A percentile compares a stretch with the other conserved stretches of the same genome.
Conservation (phyloP, 2,888 invertebrate genomes). For the Helicoverpa assulta region DNA sequence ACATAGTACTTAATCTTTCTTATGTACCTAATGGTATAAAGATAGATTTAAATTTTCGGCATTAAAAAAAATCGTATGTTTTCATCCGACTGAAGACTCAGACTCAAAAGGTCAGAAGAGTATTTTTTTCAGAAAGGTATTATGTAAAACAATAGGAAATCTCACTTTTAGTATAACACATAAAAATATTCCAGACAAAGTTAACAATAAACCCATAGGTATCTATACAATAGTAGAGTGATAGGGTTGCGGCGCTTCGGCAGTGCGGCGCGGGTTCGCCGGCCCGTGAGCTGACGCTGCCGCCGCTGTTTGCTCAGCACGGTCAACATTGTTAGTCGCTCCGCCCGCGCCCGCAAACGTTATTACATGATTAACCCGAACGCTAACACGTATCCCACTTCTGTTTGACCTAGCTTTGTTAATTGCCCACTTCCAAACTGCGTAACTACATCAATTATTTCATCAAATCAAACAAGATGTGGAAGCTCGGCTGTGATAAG, state of each 20-base stretch:
- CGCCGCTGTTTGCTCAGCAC: constrained; percentile 82
- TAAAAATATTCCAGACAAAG: neutral
- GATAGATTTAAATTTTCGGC: no score
- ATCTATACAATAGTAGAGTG: constrained; percentile 25
- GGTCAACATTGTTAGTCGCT: constrained; percentile 88
- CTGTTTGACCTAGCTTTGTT: constrained; percentile 81
- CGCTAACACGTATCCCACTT: constrained; percentile 78
- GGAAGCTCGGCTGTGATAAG: constrained; percentile 27
- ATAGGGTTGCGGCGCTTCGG: constrained; percentile 70
- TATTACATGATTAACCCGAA: constrained; percentile 86
- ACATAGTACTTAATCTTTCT: no score
- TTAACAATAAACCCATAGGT: constrained; percentile 1
- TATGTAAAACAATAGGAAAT: no score
- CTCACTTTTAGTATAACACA: neutral
- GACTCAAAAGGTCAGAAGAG: no score
- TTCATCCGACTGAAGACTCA: no score
- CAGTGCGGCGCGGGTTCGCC: constrained; percentile 72
- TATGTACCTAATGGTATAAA: no score
- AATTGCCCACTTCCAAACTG: constrained; percentile 80
- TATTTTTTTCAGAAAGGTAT: no score
- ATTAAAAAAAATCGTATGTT: no score
- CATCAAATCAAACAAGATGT: constrained; percentile 62
- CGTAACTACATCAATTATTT: constrained; percentile 69
- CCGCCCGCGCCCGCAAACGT: constrained; percentile 73
- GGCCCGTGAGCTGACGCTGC: constrained; percentile 84